A percentile compares a stretch with the other conserved stretches of the same genome.
Conservation (phyloP, 1,140 invertebrate genomes). For the Hesperophylax magnus region DNA sequence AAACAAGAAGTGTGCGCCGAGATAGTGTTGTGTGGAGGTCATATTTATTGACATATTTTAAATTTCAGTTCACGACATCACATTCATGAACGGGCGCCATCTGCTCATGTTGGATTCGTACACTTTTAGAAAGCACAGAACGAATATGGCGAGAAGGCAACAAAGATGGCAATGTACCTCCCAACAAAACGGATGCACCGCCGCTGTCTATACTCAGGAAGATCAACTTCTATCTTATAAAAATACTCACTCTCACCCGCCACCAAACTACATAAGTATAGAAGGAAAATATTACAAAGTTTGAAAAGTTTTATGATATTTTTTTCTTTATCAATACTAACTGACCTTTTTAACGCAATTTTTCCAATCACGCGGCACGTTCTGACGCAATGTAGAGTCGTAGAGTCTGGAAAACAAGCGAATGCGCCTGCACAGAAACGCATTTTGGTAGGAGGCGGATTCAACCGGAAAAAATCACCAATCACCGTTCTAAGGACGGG, state of each 20-base stretch:
- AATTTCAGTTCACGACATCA: background rate
- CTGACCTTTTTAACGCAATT: no score
- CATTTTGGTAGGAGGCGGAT: no score
- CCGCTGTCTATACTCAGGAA: slow-evolving; percentile 14
- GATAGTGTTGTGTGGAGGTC: no score
- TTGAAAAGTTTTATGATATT: no score
- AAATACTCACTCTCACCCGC: slow-evolving; percentile 22
- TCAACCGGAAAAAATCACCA: no score
- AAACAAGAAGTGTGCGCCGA: no score
- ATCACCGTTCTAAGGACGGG: no score
- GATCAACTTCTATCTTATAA: background rate
- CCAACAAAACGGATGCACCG: background rate
- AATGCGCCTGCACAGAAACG: no score
- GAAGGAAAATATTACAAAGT: background rate
- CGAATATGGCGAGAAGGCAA: background rate
- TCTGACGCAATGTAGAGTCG: no score
- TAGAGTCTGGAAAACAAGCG: no score
- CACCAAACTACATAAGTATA: background rate
- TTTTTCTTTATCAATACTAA: no score
- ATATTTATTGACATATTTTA: background rate
- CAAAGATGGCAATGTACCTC: slow-evolving; percentile 13
- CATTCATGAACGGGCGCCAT: background rate
- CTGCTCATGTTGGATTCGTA: slow-evolving; percentile 4
- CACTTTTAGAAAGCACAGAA: background rate
- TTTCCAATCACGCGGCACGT: no score